Evolutionary conservation across 2,888 invertebrate genomes (phyloP).

Genomic region (Ornithoptera priamus): DNA sequence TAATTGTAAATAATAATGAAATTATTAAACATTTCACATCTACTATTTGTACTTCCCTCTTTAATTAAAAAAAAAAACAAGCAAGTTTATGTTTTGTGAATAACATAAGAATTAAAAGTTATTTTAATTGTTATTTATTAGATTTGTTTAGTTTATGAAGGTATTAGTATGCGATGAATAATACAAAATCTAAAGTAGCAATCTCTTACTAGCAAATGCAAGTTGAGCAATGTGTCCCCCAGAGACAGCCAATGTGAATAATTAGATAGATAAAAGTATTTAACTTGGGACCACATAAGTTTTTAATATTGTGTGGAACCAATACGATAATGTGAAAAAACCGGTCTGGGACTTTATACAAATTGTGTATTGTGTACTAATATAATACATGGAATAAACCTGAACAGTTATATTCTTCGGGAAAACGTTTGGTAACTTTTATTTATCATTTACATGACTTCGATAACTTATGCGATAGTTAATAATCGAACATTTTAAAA

Average conservation of each 20-base stretch:
- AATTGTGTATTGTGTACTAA: too few relatives aligned
- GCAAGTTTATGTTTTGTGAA: too few relatives aligned
- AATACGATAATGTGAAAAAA: neutral
- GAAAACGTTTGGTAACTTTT: neutral
- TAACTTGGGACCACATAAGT: neutral
- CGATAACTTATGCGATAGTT: neutral
- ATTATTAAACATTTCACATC: too few relatives aligned
- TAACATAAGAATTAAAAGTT: too few relatives aligned
- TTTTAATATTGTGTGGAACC: neutral
- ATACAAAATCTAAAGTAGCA: neutral
- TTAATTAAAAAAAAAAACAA: too few relatives aligned
- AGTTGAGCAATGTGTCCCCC: neutral
- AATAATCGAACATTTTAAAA: neutral
- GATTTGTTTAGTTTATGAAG: too few relatives aligned
- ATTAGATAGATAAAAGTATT: neutral
- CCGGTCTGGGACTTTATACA: neutral
- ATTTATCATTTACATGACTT: neutral
- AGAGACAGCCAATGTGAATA: neutral
- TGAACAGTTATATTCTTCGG: neutral
- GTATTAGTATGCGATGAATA: neutral
- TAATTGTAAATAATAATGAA: too few relatives aligned
- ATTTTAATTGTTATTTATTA: too few relatives aligned
- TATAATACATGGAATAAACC: too few relatives aligned
- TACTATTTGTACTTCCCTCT: too few relatives aligned
- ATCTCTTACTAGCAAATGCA: neutral